Evolutionary conservation across 2,888 invertebrate genomes (phyloP), one percentile per base, ranked within the genome.

Genomic region (Aplocera efformata): DNA sequence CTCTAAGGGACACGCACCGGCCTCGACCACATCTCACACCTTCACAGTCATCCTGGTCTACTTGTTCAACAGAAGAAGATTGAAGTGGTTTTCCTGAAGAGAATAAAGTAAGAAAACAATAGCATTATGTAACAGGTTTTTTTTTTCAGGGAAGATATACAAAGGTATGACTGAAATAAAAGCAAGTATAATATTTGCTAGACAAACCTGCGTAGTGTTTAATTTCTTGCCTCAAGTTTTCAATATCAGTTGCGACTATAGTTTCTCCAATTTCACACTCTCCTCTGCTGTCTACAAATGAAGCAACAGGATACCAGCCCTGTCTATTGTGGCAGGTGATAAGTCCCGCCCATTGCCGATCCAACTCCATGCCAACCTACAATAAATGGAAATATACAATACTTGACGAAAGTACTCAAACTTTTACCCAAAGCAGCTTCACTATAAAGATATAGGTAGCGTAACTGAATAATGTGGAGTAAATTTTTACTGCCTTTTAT

Each of bases 301-400:
- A 83, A 0, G 93, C 93, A 3, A 91, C 90, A 0, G 94, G 94
- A 67, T 92, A 93, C 94, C 94, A 95, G 10, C 92, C 93, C 21
- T 73, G 74, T 4, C 84, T 79, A 6, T 90, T 88, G 27, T 91
- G 90, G 59, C 95, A 95, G 25, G 91, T 91, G 8, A 95, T 88
- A 10, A 91, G 89, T 20, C 94, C 94, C 49, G 90, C 91, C 92
- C 93, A 94, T 21, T 80, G 68, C 1, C 62, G 68, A 25, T 53
- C 50, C 4, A 70, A 46, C 1, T 22, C 31, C 3, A 43, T 41
- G 20, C 60, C 72, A 53, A 42, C 53, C 81, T 70, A 42, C 25
- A 51, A 56, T 34, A 32, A n/a, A 34, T 7, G 10, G 13, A 28
- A n/a, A n/a, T n/a, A n/a, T n/a, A n/a, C n/a, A n/a, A n/a, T n/a